Evolutionary conservation across 1,140 invertebrate genomes (phyloP), one percentile per base, ranked within the genome.

Genomic region (Conus ventricosus): DNA sequence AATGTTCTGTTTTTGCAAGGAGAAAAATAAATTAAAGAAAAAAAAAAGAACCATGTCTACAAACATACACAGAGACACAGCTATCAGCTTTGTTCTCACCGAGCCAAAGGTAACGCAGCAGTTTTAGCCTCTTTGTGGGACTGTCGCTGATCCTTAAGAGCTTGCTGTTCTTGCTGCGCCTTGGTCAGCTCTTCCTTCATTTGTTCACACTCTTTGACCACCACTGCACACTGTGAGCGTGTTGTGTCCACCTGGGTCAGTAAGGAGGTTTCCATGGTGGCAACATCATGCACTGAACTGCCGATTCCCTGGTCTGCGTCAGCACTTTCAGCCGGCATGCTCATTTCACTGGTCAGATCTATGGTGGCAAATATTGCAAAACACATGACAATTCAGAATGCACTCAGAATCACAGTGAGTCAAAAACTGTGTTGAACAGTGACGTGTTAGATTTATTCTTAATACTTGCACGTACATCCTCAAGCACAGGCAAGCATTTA

Each of bases 41-140:
- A 60, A 60, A 60, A 60, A 8, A 11, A 15, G 8, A 60, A 60
- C 57, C 8, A 8, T 60, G 57, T 3, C 39, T 3, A 39, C 39
- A 39, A 39, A 39, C 39, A 39, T 39, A 39, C 39, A 39, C 39
- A 39, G 39, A 39, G 39, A 39, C 0, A 39, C 39, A 39, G 39
- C 3, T 39, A 39, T 39, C 39, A 39, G 39, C 39, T 39, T 39
- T 39, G 57, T 71, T 71, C 89, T 75, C 25, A 91, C 91, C 85
- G 89, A 6, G 88, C 84, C 55, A 89, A 90, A 27, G 91, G 91
- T 27, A 92, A 53, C n/a, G 88, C 67, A 57, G 91, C 81, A 8
- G 82, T 88, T 86, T 82, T 90, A 20, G 90, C 84, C 27, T 92
- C 86, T 57, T 85, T 88, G n/a, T 86, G 60, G 10, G 85, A 60